phyloP scores from a whole-genome alignment of 1,140 invertebrate genomes.

The Calliphora vicina region DNA sequence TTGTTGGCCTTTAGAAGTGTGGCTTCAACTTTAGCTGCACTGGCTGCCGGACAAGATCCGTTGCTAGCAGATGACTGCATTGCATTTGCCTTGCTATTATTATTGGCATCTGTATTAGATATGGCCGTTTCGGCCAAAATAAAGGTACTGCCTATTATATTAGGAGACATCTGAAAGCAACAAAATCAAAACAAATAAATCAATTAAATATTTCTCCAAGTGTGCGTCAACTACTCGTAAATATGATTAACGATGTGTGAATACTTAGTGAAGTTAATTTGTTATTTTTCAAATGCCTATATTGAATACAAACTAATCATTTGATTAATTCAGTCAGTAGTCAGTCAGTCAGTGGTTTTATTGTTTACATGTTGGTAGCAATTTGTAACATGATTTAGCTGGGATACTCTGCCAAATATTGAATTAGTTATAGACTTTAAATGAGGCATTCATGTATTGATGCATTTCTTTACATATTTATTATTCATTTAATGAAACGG shows the following conservation, averaged over 20 bases:
- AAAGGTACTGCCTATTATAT: conserved; percentile 60
- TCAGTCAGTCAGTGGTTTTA: too few species aligned
- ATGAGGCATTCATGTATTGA: too few species aligned
- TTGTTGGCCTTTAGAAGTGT: conserved; percentile 15
- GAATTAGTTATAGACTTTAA: neutral
- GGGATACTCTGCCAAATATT: too few species aligned
- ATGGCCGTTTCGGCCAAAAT: conserved; percentile 59
- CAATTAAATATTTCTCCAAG: neutral
- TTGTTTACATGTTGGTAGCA: neutral
- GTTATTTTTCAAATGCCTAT: neutral
- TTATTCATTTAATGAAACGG: neutral
- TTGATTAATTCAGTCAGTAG: neutral
- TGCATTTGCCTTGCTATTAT: conserved; percentile 32
- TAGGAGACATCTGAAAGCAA: conserved; percentile 56
- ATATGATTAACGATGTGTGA: neutral
- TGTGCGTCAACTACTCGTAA: neutral
- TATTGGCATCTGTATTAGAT: conserved; percentile 53
- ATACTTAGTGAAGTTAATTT: neutral
- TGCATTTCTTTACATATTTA: neutral
- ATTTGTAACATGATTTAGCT: neutral
- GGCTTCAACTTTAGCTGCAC: conserved; percentile 21
- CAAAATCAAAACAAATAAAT: neutral
- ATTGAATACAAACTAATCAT: conserved; percentile 11
- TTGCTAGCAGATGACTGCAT: conserved; percentile 35
- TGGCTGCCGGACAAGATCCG: conserved; percentile 18